These are phyloP conservation scores for Metallyticus violacea DNA, from an alignment of 2,888 invertebrate species.

Conservation along the genomic window DNA sequence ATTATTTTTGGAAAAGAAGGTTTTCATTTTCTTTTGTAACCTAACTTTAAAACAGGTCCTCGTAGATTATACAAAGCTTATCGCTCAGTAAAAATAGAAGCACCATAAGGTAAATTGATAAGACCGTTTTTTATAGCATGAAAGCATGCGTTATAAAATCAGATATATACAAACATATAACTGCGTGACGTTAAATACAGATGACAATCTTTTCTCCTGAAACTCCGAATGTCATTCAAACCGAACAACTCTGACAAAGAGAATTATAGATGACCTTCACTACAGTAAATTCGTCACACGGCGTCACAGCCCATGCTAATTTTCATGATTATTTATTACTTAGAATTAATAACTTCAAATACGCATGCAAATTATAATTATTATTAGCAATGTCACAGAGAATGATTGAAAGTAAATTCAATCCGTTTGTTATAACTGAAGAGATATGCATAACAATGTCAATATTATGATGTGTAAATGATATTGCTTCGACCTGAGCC, in stretches of 20 bases:
- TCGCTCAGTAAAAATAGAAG: too few relatives aligned
- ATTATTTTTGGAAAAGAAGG: too few relatives aligned
- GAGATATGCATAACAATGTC: background rate
- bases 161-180: too few relatives aligned
- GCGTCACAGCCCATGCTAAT: background rate
- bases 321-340: background rate
- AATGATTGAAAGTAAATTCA: background rate
- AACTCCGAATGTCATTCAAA: background rate
- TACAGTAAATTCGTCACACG: background rate
- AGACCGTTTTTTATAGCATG: too few relatives aligned
- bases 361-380: background rate
- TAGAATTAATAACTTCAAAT: background rate
- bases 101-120: too few relatives aligned
- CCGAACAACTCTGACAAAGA: background rate
- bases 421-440: background rate
- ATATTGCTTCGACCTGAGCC: background rate
- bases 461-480: background rate
- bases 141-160: too few relatives aligned
- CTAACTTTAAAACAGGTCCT: too few relatives aligned
- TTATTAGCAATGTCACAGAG: background rate
- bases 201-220: background rate
- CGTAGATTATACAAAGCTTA: too few relatives aligned
- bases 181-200: background rate
- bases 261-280: background rate
- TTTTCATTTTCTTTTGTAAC: too few relatives aligned